These are phyloP conservation scores for Ectobius pallidus DNA, from an alignment of 2,888 invertebrate genomes.

Conservation along the genomic window DNA sequence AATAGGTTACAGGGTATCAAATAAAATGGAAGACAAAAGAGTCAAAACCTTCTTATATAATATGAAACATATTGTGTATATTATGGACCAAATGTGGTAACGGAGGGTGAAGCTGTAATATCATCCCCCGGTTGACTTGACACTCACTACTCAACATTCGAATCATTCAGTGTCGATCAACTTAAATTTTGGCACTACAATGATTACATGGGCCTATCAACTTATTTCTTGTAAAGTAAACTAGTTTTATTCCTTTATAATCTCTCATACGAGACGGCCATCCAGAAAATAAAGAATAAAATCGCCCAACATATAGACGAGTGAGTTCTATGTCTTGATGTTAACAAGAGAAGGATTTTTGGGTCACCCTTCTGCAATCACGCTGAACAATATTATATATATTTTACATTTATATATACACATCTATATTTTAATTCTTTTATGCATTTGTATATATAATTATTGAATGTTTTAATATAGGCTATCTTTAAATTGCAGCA, in stretches of 20 bases:
- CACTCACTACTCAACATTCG: background rate
- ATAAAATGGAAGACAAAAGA: constrained; percentile 3
- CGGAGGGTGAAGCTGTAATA: background rate
- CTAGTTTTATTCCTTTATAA: background rate
- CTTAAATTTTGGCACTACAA: constrained; percentile 16
- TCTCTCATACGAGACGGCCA: background rate
- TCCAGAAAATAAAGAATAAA: background rate
- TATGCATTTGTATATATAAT: constrained; percentile 56
- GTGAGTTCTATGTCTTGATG: background rate
- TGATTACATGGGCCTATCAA: constrained; percentile 2
- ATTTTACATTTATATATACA: constrained; percentile 43
- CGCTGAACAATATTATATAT: constrained; percentile 41
- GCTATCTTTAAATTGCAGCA: constrained; percentile 17
- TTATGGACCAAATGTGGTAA: constrained; percentile 25
- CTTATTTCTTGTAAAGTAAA: background rate
- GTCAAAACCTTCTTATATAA: background rate
- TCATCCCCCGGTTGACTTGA: background rate
- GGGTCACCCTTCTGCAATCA: constrained; percentile 33
- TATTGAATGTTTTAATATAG: constrained; percentile 54
- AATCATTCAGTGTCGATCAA: too few relatives aligned
- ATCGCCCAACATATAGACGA: background rate
- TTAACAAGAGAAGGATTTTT: constrained; percentile 12
- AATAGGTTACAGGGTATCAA: constrained; percentile 23
- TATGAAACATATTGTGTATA: background rate
- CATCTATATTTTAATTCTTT: constrained; percentile 50